phyloP scores from a whole-genome alignment of 2,888 invertebrate genomes.

The Lissocephala sabroskyi region DNA sequence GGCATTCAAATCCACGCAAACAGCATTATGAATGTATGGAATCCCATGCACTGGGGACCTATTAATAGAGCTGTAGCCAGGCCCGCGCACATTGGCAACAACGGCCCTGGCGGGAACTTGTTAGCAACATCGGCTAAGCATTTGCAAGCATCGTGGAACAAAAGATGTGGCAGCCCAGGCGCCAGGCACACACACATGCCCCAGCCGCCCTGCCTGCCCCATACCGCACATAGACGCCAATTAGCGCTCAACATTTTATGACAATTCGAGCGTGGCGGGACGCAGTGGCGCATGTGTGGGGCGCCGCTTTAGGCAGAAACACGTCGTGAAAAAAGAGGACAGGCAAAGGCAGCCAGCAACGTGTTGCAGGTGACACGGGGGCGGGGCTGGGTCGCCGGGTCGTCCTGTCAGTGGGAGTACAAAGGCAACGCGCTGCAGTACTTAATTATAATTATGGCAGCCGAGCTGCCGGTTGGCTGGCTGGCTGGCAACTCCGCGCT shows the following conservation, averaged over 20 bases:
- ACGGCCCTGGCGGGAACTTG: conserved; percentile 35
- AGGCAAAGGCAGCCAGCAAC: conserved; percentile 13
- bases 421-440: conserved; percentile 46
- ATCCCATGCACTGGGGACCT: background rate
- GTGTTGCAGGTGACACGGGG: conserved; percentile 28
- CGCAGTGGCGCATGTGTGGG: conserved; percentile 30
- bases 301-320: conserved; percentile 29
- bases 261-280: conserved; percentile 58
- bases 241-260: conserved; percentile 65
- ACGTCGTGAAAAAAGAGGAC: conserved; percentile 9
- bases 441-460: conserved; percentile 62
- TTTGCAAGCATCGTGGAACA: conserved; percentile 21
- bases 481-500: conserved; percentile 12
- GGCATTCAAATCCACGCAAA: conserved; percentile 12
- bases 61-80: conserved; percentile 32
- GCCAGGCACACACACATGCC: conserved; percentile 30
- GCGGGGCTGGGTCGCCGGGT: background rate
- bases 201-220: too few species aligned
- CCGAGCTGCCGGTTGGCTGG: conserved; percentile 4
- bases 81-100: conserved; percentile 5
- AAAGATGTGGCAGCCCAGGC: conserved; percentile 37
- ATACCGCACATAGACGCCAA: conserved; percentile 55
- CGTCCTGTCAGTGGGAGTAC: conserved; percentile 13
- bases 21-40: conserved; percentile 6
- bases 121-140: conserved; percentile 24